These are phyloP conservation scores for Charanyca ferruginea DNA, from an alignment of 2,888 invertebrate genomes.

Conservation along the genomic window DNA sequence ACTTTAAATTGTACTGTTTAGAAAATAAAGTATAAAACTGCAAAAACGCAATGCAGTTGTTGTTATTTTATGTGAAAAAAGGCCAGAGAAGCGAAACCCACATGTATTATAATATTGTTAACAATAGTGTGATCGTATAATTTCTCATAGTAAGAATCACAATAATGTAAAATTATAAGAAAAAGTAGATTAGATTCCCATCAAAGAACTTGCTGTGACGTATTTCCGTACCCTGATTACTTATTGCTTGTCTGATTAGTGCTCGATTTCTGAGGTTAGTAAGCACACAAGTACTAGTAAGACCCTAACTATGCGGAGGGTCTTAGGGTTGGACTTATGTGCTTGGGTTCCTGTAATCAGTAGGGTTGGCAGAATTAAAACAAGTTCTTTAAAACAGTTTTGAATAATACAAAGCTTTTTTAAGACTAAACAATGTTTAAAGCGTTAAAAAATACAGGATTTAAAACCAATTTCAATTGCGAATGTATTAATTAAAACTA, in stretches of 20 bases:
- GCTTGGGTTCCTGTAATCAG: no score
- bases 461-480: no score
- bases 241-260: not conserved
- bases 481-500: no score
- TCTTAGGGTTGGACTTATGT: no score
- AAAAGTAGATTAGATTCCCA: conserved; percentile 53
- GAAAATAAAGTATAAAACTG: conserved; percentile 29
- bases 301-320: no score
- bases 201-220: not conserved
- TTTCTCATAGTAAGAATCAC: conserved; percentile 55
- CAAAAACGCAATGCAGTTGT: not conserved
- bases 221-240: not conserved
- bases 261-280: not conserved
- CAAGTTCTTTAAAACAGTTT: no score
- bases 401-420: no score
- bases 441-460: no score
- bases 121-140: conserved; percentile 62
- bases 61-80: conserved; percentile 31
- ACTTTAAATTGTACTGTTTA: conserved; percentile 29
- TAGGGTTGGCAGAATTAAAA: no score
- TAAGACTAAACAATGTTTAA: no score
- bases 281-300: no score
- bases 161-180: conserved; percentile 55
- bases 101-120: conserved; percentile 47
- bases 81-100: conserved; percentile 29